These are phyloP conservation scores for Tipula lateralis DNA, from an alignment of 2,888 invertebrate species.

Conservation along the genomic window DNA sequence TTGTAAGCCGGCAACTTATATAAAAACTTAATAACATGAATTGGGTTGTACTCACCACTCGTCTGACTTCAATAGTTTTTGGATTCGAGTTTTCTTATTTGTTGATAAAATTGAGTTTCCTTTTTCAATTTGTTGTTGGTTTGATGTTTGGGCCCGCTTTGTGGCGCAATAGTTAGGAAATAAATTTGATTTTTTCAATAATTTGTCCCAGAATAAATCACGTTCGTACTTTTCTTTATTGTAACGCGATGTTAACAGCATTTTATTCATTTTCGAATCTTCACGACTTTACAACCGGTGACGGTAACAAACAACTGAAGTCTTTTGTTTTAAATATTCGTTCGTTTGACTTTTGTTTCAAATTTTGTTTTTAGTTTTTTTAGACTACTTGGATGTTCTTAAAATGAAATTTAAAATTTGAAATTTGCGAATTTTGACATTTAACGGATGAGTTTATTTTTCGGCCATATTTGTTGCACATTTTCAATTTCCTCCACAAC, in stretches of 20 bases:
- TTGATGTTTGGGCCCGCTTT: neutral
- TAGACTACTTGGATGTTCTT: too few species aligned
- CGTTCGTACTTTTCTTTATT: neutral
- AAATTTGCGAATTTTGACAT: too few species aligned
- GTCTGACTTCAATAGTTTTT: constrained; percentile 38
- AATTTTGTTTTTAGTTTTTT: too few species aligned
- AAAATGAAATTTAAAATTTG: too few species aligned
- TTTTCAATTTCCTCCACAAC: too few species aligned
- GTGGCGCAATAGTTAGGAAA: neutral
- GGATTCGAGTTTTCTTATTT: constrained; percentile 36
- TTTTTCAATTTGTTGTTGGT: neutral
- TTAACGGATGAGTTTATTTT: too few species aligned
- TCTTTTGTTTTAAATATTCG: neutral
- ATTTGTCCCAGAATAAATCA: constrained; percentile 19
- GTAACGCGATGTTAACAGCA: constrained; percentile 7
- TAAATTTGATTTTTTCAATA: neutral
- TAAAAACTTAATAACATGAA: too few species aligned
- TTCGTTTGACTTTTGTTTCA: neutral
- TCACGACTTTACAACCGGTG: too few species aligned
- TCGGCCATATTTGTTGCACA: too few species aligned
- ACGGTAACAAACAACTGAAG: neutral
- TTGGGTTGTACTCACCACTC: constrained; percentile 39
- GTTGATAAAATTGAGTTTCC: constrained; percentile 3
- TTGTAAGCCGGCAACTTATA: too few species aligned
- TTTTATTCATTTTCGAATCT: constrained; percentile 3